Percentiles rank a stretch among this genome's conserved stretches.
Evolutionary conservation across 2,888 invertebrate species (phyloP).

Genomic region (Tipula unca): DNA sequence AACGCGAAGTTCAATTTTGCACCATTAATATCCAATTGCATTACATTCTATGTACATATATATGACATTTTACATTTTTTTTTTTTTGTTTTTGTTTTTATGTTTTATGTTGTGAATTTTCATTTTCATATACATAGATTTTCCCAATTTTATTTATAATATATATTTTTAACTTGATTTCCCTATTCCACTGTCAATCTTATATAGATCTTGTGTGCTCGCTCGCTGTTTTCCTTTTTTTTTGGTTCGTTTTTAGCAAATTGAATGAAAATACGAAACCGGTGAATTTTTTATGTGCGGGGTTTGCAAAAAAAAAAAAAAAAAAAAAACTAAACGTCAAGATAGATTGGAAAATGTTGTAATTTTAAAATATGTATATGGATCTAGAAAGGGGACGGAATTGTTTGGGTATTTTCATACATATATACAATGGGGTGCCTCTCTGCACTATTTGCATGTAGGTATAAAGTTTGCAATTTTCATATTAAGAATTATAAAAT

Average conservation of each 20-base stretch:
- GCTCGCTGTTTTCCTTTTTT: not conserved
- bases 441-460: not conserved
- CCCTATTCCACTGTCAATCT: conserved; percentile 8
- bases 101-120: not conserved
- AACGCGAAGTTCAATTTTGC: not conserved
- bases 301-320: not conserved
- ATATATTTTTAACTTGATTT: not conserved
- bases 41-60: not conserved
- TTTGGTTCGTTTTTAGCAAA: not conserved
- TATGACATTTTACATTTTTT: not conserved
- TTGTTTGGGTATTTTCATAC: not conserved
- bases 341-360: conserved; percentile 14
- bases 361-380: not conserved
- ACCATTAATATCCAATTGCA: conserved; percentile 8
- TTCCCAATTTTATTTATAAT: not conserved
- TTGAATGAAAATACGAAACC: not conserved
- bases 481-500: not conserved
- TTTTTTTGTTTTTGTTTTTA: not conserved
- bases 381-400: not conserved
- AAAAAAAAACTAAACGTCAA: not conserved
- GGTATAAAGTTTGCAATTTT: not conserved
- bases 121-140: not conserved
- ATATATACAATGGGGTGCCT: not conserved
- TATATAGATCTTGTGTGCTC: not conserved
- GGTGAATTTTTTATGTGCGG: not conserved